Percentiles rank a stretch among this genome's conserved stretches.
These are phyloP conservation scores for Brachionus rubens DNA, from an alignment of 1,140 invertebrate species.

Conservation along the genomic window DNA sequence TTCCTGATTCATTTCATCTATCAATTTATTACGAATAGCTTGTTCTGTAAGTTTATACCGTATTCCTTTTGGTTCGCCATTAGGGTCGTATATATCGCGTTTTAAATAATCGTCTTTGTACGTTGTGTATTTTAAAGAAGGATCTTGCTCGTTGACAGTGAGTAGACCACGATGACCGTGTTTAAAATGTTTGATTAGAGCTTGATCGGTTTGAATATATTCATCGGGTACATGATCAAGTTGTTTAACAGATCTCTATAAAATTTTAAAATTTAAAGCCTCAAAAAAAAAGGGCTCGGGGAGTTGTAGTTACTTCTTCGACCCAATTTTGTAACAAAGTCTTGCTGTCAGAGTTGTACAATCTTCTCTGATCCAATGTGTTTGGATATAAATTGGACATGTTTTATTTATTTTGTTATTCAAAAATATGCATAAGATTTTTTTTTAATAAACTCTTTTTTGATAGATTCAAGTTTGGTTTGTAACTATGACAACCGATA, in stretches of 20 bases:
- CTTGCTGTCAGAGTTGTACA: slow-evolving; percentile 6
- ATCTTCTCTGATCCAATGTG: slow-evolving; percentile 9
- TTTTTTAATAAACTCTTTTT: not conserved
- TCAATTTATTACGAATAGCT: slow-evolving; percentile 14
- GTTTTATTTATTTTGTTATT: not conserved
- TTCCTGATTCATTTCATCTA: slow-evolving; percentile 11
- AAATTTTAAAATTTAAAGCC: not conserved
- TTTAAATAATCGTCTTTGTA: slow-evolving; percentile 23
- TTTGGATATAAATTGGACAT: slow-evolving; percentile 40
- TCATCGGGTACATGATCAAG: slow-evolving; percentile 29
- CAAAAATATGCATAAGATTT: slow-evolving; percentile 19
- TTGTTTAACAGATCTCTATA: slow-evolving; percentile 18
- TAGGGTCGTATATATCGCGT: slow-evolving; percentile 14
- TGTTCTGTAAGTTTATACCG: slow-evolving; percentile 33
- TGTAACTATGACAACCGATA: not conserved
- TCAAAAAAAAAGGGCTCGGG: no score
- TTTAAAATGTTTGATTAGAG: slow-evolving; percentile 28
- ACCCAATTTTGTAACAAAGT: slow-evolving; percentile 45
- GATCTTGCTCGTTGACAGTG: not conserved
- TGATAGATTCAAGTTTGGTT: not conserved
- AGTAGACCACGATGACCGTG: slow-evolving; percentile 22
- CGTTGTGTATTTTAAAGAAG: not conserved
- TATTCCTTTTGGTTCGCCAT: slow-evolving; percentile 40
- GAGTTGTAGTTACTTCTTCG: slow-evolving; percentile 36
- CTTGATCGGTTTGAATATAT: not conserved